Base-by-base conservation (phyloP, 23 tunicate genomes). In the Botrylloides violaceus region DNA sequence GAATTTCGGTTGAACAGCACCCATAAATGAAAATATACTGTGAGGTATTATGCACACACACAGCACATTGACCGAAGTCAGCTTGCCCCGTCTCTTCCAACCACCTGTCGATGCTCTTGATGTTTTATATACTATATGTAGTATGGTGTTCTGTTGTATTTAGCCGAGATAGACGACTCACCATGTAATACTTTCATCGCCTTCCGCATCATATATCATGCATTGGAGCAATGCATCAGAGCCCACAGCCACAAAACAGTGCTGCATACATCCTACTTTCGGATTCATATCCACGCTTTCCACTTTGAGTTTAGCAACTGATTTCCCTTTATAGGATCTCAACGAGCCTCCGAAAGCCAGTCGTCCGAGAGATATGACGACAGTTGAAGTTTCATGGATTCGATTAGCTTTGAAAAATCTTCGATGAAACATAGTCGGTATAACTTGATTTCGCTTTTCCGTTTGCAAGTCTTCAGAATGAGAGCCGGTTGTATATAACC, bases 271-370 rank as follows among this genome's bases (percentile, higher is more conserved):
- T 83, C 72, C 73, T 6, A 93, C 68, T 2, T 73, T 81, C 9
- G 98, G 98, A 2, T 77, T 81, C 84, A 82, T 74, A 49, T 81
- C 84, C 34, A 80, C 85, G 9, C 84, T 66, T 61, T 79, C 83
- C 29, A 85, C 70, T 68, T 86, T 81, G 36, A 85, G 82, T 63
- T 93, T 86, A 30, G 89, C 83, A n/a, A 92, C 82, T 3, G 98
- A 82, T 35, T 91, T 83, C 50, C 87, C 92, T 78, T 72, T 84
- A 72, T 71, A 66, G 2, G 92, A 80, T 25, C 86, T 62, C 71
- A 84, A 49, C 21, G 98, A 92, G 22, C 89, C 94, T 26, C 90
- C 94, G 66, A 73, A 74, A 9, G 98, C 98, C 59, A 83, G 74
- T 6, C 66, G 66, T 15, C 92, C 94, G 28, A 93, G 79, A 31